phyloP scores from a whole-genome alignment of 2,888 invertebrate genomes.

The Chrysopilus asiliformis region DNA sequence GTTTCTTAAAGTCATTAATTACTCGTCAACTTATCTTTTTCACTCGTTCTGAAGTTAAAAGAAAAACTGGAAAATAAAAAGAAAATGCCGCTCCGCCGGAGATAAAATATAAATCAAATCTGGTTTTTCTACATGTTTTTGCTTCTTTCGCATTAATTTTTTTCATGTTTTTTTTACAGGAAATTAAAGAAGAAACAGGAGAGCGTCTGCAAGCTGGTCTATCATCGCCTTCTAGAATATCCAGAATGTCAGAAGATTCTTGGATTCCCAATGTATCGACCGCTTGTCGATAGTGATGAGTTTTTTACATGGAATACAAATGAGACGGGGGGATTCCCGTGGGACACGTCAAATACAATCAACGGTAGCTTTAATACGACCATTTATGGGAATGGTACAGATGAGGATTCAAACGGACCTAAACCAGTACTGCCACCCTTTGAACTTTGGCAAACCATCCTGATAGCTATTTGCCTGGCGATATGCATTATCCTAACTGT shows the following conservation, averaged over 20 bases:
- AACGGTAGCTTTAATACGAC: conserved; percentile 26
- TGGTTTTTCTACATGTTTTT: no score
- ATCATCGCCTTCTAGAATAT: conserved; percentile 44
- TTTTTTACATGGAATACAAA: conserved; percentile 27
- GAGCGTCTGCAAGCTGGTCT: conserved; percentile 53
- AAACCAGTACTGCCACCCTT: conserved; percentile 67
- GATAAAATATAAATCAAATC: no score
- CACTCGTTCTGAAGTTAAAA: no score
- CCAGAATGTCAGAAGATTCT: conserved; percentile 48
- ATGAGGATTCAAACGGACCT: conserved; percentile 19
- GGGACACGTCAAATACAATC: conserved; percentile 21
- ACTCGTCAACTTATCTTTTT: no score
- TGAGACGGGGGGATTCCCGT: conserved; percentile 29
- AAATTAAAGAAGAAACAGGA: conserved; percentile 62
- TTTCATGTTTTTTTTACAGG: conserved; percentile 41
- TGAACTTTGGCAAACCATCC: conserved; percentile 75
- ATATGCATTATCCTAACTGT: conserved; percentile 86
- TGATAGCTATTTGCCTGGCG: conserved; percentile 76
- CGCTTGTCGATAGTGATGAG: conserved; percentile 36
- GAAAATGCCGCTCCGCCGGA: no score
- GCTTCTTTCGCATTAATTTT: no score
- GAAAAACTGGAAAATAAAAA: no score
- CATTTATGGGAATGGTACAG: conserved; percentile 9
- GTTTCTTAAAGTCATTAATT: no score
- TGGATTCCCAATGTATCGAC: conserved; percentile 35